These are phyloP conservation scores for Tangara arthus DNA, from an alignment of 2,797 vertebrate species.

Conservation along the genomic window DNA sequence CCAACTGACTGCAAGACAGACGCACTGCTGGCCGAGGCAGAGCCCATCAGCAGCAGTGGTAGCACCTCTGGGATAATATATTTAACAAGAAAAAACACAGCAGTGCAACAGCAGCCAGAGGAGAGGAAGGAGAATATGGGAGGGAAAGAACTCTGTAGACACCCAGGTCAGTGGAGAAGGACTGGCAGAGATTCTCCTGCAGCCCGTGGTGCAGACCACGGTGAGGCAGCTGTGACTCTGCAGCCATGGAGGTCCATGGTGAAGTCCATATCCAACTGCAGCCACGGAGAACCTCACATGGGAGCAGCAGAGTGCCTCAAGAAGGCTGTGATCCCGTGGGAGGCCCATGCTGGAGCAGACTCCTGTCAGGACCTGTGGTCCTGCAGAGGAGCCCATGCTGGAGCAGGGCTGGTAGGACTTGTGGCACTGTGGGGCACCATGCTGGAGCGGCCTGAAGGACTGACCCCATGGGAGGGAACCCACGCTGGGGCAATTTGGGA, in stretches of 20 bases:
- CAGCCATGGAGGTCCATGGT: neutral
- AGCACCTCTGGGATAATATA: neutral
- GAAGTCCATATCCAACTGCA: neutral
- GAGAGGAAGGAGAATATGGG: neutral
- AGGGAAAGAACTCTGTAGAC: neutral
- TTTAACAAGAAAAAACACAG: rapidly evolving
- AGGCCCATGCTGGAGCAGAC: neutral
- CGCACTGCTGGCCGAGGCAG: rapidly evolving
- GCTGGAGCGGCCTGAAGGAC: neutral
- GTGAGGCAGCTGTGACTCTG: neutral
- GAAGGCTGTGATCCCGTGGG: rapidly evolving
- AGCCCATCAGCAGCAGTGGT: rapidly evolving
- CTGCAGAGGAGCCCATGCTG: neutral
- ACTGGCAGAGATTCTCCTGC: neutral
- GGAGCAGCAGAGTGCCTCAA: neutral
- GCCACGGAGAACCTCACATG: neutral
- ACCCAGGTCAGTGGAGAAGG: neutral
- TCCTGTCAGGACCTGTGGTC: neutral
- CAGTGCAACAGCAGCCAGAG: neutral
- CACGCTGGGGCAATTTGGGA: rapidly evolving
- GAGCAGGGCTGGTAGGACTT: neutral
- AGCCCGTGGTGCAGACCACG: rapidly evolving
- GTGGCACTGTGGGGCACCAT: neutral
- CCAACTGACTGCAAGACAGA: rapidly evolving
- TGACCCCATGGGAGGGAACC: neutral